These are phyloP conservation scores for Halictus rubicundus DNA, from an alignment of 1,140 invertebrate genomes.

Conservation along the genomic window DNA sequence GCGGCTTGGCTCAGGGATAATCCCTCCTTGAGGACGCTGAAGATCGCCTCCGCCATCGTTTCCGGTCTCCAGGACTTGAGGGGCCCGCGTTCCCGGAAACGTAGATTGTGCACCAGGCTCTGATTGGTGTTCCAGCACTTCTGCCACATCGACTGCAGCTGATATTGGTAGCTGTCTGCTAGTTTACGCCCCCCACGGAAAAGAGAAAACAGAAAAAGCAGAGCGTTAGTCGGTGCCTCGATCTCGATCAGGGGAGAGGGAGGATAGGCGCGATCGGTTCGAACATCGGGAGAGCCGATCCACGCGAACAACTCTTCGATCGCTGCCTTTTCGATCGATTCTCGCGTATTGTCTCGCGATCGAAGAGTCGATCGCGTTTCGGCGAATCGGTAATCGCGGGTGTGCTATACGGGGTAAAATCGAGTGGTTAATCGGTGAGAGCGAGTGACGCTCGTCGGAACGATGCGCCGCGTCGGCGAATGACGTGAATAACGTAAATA, in stretches of 20 bases:
- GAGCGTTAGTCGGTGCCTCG: conserved; percentile 64
- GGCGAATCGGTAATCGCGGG: neutral
- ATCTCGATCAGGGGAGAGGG: neutral
- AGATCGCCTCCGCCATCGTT: conserved; percentile 96
- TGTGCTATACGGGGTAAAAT: neutral
- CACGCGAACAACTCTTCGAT: conserved; percentile 2
- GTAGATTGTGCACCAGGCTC: conserved; percentile 91
- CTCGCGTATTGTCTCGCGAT: no score
- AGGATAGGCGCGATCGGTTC: neutral
- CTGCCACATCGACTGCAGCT: conserved; percentile 96
- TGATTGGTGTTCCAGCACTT: conserved; percentile 96
- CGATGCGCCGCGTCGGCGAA: conserved; percentile 19
- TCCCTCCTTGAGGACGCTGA: conserved; percentile 94
- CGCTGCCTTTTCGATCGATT: no score
- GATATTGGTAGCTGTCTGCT: conserved; percentile 96
- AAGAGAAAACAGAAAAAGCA: conserved; percentile 73
- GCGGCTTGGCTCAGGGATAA: conserved; percentile 93
- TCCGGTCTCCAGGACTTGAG: conserved; percentile 95
- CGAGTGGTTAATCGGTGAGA: conserved; percentile 25
- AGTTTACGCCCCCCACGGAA: conserved; percentile 79
- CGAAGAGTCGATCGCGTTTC: conserved; percentile 15
- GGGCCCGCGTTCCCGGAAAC: conserved; percentile 94
- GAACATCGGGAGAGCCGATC: neutral
- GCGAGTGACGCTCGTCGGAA: conserved; percentile 30
- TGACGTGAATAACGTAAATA: conserved; percentile 45